Percentiles rank a stretch among this genome's conserved stretches.
These are phyloP conservation scores for Zhuqinia jingwanae DNA, from an alignment of 2,888 invertebrate genomes.

Conservation along the genomic window DNA sequence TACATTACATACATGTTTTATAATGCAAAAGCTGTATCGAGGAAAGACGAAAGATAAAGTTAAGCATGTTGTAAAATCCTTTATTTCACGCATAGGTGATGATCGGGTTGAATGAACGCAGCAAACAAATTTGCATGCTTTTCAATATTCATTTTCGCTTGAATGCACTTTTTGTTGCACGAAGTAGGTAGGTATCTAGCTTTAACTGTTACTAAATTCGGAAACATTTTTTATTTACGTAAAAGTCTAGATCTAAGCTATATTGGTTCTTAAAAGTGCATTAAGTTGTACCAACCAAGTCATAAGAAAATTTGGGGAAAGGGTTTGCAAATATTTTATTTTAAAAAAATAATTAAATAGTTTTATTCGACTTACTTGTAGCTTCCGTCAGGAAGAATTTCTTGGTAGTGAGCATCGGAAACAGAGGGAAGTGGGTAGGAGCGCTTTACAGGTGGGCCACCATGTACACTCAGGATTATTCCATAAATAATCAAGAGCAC, in stretches of 20 bases:
- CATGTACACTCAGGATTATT: slow-evolving; percentile 64
- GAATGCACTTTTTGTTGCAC: neutral
- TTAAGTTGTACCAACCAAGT: too few species aligned
- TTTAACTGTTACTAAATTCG: neutral
- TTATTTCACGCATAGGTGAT: slow-evolving; percentile 17
- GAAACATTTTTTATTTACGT: neutral
- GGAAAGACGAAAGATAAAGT: too few species aligned
- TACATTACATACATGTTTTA: neutral
- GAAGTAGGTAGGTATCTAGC: neutral
- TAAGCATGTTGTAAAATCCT: too few species aligned
- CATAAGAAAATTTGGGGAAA: too few species aligned
- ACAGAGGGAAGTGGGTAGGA: slow-evolving; percentile 78
- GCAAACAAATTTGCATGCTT: slow-evolving; percentile 59
- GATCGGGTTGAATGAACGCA: slow-evolving; percentile 86
- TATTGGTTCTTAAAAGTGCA: too few species aligned
- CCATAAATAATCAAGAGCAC: slow-evolving; percentile 61
- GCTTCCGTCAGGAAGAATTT: slow-evolving; percentile 77
- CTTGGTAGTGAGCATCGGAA: slow-evolving; percentile 78
- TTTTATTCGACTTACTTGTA: slow-evolving; percentile 75
- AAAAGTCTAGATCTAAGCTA: too few species aligned
- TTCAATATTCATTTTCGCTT: slow-evolving; percentile 32
- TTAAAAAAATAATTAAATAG: neutral
- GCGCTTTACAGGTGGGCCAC: slow-evolving; percentile 66
- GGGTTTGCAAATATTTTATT: too few species aligned
- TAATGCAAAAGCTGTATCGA: too few species aligned